Evolutionary conservation across 2,797 vertebrate species (phyloP).

Genomic region (Silurus aristotelis): DNA sequence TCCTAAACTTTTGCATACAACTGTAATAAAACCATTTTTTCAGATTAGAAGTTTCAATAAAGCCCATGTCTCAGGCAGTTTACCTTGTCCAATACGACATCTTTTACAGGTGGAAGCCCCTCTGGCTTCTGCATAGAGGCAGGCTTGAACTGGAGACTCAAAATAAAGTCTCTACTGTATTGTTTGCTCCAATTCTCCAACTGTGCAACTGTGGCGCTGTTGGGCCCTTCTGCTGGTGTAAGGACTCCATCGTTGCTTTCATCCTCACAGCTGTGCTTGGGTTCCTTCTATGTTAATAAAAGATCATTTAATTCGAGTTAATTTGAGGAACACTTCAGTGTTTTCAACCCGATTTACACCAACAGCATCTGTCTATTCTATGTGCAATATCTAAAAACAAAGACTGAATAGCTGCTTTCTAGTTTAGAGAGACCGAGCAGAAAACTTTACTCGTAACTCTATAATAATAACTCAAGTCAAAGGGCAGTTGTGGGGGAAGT

Average conservation of each 20-base stretch:
- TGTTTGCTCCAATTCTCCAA: constrained; percentile 89
- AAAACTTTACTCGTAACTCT: background rate
- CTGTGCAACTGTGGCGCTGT: constrained; percentile 71
- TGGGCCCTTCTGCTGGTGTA: constrained; percentile 72
- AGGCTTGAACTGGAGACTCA: constrained; percentile 94
- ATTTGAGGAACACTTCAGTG: no score
- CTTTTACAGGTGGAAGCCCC: constrained; percentile 93
- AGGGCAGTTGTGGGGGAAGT: background rate
- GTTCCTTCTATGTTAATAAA: constrained; percentile 75
- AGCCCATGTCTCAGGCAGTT: constrained; percentile 13
- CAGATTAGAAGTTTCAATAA: background rate
- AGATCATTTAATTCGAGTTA: no score
- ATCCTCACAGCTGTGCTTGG: constrained; percentile 81
- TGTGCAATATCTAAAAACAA: no score
- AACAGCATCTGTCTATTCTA: no score
- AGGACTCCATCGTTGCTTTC: constrained; percentile 78
- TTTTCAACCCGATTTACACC: no score
- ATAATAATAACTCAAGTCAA: background rate
- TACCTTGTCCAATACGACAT: constrained; percentile 98
- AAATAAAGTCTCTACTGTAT: constrained; percentile 89
- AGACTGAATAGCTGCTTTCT: no score
- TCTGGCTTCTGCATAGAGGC: constrained; percentile 96
- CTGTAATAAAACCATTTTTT: no score
- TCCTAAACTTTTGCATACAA: no score
- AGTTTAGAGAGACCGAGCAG: background rate